phyloP scores from a whole-genome alignment of 2,797 vertebrate species.

The Catostomus latipinnis region DNA sequence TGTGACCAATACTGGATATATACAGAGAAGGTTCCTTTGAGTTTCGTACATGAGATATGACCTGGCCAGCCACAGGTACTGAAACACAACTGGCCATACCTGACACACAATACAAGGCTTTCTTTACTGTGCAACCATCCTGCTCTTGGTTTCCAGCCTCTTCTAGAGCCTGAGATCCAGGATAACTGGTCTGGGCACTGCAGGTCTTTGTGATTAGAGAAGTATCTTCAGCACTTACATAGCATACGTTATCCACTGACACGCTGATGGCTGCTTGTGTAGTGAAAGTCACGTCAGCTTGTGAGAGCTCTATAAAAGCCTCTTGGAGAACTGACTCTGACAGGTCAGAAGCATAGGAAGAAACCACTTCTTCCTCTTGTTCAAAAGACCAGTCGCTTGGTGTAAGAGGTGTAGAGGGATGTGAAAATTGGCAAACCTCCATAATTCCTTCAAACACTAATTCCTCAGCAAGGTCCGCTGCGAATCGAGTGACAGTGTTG shows the following conservation, averaged over 20 bases:
- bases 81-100: constrained; percentile 93
- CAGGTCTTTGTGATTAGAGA: constrained; percentile 76
- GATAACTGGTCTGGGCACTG: constrained; percentile 74
- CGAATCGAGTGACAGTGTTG: constrained; percentile 87
- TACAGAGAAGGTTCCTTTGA: constrained; percentile 71
- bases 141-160: constrained; percentile 69
- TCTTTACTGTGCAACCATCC: constrained; percentile 86
- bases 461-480: constrained; percentile 94
- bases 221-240: constrained; percentile 82
- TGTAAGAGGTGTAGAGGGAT: constrained; percentile 85
- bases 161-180: constrained; percentile 64
- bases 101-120: constrained; percentile 92
- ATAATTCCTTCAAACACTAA: constrained; percentile 98
- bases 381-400: constrained; percentile 77
- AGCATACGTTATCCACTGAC: constrained; percentile 89
- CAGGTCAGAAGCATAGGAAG: constrained; percentile 92
- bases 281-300: constrained; percentile 90
- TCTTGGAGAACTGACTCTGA: constrained; percentile 98
- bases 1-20: constrained; percentile 60
- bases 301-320: constrained; percentile 96
- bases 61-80: constrained; percentile 89
- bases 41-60: constrained; percentile 80
- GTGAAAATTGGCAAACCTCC: constrained; percentile 98
- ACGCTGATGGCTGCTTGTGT: constrained; percentile 94
- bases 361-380: constrained; percentile 87